A percentile compares a stretch with the other conserved stretches of the same genome.
Conservation (phyloP, 2,113 vertebrate species). For the Meles meles region DNA sequence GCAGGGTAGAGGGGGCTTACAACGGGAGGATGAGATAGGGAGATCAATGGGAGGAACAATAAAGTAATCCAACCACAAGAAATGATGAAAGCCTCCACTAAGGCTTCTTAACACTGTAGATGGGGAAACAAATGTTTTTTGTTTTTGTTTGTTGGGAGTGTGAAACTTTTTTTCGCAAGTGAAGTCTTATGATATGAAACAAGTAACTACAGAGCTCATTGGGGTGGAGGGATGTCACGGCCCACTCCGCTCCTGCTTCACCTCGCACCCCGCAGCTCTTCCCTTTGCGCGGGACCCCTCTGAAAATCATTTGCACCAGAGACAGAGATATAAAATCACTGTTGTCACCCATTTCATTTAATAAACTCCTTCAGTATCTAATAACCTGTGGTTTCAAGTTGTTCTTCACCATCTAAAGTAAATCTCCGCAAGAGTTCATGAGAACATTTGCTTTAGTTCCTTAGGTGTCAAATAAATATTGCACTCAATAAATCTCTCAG, state of each 20-base stretch:
- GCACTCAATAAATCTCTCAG: neutral
- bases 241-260: neutral
- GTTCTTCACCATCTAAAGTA: neutral
- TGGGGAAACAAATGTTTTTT: neutral
- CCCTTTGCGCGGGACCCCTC: too few species aligned
- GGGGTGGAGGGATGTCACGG: neutral
- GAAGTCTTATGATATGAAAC: neutral
- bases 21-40: neutral
- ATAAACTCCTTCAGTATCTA: neutral
- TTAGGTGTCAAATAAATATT: slow-evolving; percentile 28
- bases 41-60: neutral
- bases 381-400: neutral
- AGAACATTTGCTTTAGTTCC: neutral
- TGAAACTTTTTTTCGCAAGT: neutral
- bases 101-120: neutral
- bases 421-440: slow-evolving; percentile 19
- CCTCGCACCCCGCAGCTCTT: neutral
- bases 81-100: neutral
- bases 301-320: neutral
- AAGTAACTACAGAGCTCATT: neutral
- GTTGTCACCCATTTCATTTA: neutral
- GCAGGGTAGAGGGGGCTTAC: neutral
- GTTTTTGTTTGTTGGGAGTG: neutral
- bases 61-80: neutral
- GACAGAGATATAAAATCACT: neutral